Base-by-base conservation (phyloP, 2,113 vertebrate species). In the Corvus cornix region DNA sequence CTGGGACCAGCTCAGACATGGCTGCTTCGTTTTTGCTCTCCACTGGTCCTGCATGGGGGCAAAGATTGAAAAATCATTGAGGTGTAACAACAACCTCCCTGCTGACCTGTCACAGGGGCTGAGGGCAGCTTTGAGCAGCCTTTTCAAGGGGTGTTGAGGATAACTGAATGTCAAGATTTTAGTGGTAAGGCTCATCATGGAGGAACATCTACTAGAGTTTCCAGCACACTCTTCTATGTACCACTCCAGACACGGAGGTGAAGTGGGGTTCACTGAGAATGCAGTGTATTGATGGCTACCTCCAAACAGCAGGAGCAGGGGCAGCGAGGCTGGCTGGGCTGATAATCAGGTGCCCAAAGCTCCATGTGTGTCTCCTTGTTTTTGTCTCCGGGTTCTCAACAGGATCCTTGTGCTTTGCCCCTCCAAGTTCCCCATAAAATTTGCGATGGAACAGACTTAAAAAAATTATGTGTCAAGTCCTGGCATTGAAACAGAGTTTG, bases 1-100 rank as follows among this genome's bases (percentile, higher is more conserved):
- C 99, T 59, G 99, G 99, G 92, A 99, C 98, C 89, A 99, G 91
- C 97, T 99, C 99, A 92, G 99, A 99, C 99, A 99, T 99, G 94
- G 97, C 96, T 96, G 98, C 59, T 96, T 98, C 97, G 70, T 92
- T 97, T 96, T 96, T 98, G 96, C 62, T 95, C 74, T 98, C 98
- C 58, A 95, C 96, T 92, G 97, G 78, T 95, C 98, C 99, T 99
- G 89, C 43, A 75, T 31, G 75, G 87, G 56, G 39, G 86, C 69
- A 76, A 83, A 76, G 30, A 84, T 74, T 41, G 83, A 64, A 60
- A 80, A 75, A 30, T 27, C 10, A 12, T 53, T 33, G 23, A 64
- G 52, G 8, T 31, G 12, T 62, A 49, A 44, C 3, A 26, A 48
- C 21, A 74, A 13, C 35, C 23, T 66, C 33, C 26, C 55, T 64